Conservation (phyloP, 2,888 invertebrate species). For the Lasioglossum pauxillum region DNA sequence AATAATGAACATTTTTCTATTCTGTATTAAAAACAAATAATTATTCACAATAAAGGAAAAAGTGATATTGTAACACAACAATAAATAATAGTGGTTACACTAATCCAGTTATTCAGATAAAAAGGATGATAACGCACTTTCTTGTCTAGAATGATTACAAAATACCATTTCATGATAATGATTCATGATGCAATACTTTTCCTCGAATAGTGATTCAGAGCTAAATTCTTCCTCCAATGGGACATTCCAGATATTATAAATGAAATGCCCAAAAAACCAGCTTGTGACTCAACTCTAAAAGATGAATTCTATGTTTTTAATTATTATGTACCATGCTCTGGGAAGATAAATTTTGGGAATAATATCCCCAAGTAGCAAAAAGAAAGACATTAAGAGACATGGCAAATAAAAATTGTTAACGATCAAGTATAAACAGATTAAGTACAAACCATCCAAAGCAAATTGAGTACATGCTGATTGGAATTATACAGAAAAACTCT, state of each 20-base stretch:
- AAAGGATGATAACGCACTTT: background rate
- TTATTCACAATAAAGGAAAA: background rate
- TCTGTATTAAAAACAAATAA: background rate
- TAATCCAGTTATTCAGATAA: background rate
- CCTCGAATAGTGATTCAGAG: slow-evolving; percentile 2
- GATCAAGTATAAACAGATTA: background rate
- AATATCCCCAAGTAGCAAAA: background rate
- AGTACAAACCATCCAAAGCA: background rate
- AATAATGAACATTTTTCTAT: background rate
- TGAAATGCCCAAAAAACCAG: background rate
- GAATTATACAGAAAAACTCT: background rate
- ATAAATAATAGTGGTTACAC: background rate
- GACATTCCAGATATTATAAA: background rate
- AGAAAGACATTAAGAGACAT: background rate
- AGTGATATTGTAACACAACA: background rate
- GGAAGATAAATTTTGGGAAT: background rate
- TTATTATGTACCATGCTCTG: background rate
- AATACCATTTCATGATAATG: background rate
- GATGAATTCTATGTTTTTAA: background rate
- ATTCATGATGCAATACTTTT: background rate
- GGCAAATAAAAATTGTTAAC: background rate
- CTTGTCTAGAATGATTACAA: background rate
- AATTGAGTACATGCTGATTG: background rate
- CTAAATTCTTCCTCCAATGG: background rate
- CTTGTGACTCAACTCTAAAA: background rate